These are phyloP conservation scores for Aplodontia rufa DNA, from an alignment of 2,113 vertebrate species.

Conservation along the genomic window DNA sequence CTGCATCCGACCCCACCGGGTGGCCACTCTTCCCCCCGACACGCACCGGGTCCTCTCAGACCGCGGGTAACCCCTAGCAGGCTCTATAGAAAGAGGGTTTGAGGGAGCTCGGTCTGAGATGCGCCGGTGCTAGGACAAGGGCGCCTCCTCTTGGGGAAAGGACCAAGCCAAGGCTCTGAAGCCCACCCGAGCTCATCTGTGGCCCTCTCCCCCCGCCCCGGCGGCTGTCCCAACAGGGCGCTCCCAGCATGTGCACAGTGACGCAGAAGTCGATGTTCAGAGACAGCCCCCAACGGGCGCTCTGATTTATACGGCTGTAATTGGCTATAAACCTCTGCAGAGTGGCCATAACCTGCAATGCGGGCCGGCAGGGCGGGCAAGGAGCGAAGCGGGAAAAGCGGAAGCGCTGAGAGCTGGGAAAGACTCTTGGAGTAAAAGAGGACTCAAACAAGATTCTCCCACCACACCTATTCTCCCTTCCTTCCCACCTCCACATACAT, in stretches of 20 bases:
- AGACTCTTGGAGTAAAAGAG: not conserved
- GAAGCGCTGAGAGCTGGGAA: not conserved
- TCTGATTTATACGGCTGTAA: constrained; percentile 84
- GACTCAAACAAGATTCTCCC: not conserved
- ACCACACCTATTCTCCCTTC: not conserved
- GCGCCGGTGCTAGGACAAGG: not conserved
- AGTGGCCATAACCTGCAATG: constrained; percentile 74
- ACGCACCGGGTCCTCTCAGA: not conserved
- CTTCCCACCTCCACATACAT: not conserved
- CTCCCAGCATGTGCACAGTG: constrained; percentile 67
- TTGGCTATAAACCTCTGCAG: constrained; percentile 85
- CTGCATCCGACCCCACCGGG: not conserved
- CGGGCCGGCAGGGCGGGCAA: not conserved
- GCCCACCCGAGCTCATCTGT: not conserved
- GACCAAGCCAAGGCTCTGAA: not conserved
- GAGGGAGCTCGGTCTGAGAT: not conserved
- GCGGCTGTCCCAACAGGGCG: not conserved
- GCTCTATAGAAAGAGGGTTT: not conserved
- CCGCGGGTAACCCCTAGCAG: not conserved
- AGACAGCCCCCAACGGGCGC: constrained; percentile 68
- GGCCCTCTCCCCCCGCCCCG: not conserved
- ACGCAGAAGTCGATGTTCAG: constrained; percentile 77
- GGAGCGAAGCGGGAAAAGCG: not conserved
- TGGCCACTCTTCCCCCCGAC: not conserved
- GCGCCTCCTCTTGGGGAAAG: not conserved